Base-by-base conservation (phyloP, 2,797 vertebrate species). In the Acrossocheilus wenchowensis region DNA sequence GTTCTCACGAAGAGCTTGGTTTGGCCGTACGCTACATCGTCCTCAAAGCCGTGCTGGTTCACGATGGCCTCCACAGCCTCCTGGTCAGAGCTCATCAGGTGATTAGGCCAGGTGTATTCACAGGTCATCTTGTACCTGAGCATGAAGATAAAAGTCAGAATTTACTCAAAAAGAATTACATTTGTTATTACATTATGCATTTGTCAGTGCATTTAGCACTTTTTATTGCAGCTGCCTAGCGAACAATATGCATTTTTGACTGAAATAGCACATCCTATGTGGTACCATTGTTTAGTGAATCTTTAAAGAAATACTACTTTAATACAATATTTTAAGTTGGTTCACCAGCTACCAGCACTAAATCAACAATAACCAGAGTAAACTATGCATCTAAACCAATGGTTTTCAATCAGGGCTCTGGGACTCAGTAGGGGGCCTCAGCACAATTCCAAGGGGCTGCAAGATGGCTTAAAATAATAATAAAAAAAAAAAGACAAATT, bases 101-200 rank as follows among this genome's bases (percentile, higher is more conserved):
- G 98, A 91, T 99, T 97, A 7, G 98, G 98, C 98, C 98, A 99
- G 0, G 98, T 99, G 95, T 98, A 99, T 91, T 98, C 98, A 0
- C 97, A 98, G 0, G 97, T 99, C 98, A 99, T 99, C 91, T 99
- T 99, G 86, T 99, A 98, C 89, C 97, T 99, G n/a, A 41, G 80
- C 43, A 74, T 2, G 2, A 43, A 72, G 39, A 78, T 21, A 43
- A 30, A 50, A 15, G 11, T 23, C 5, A 57, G 14, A 66, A 26
- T 48, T 14, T 72, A 36, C 11, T 26, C 26, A 78, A 21, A 52
- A 50, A 36, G 15, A 36, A 39, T 12, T 12, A 45, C 86, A 99
- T 43, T 43, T 41, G 2, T 50, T 50, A 50, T 50, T 17, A 50
- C 15, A 50, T 50, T 50, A 52, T 52, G 15, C 60, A 14, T 30